A percentile compares a stretch with the other conserved stretches of the same genome.
Evolutionary conservation across 2,888 invertebrate species (phyloP).

Genomic region (Brenthis daphne): DNA sequence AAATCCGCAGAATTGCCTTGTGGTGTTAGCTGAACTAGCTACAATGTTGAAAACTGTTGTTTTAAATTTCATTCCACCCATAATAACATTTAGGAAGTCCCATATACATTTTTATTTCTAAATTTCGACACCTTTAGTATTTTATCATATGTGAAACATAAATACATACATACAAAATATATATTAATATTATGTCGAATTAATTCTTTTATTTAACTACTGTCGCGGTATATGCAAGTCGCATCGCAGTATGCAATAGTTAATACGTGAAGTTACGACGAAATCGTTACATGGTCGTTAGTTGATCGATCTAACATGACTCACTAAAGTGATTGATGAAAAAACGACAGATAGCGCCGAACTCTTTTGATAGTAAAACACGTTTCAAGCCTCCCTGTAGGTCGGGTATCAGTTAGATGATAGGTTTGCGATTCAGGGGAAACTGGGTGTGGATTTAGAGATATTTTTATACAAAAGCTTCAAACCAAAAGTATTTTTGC

Average conservation of each 20-base stretch:
- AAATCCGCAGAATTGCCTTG: no score
- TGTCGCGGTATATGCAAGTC: no score
- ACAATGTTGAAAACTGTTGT: no score
- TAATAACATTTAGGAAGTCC: no score
- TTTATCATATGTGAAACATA: no score
- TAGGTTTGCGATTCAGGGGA: slow-evolving; percentile 47
- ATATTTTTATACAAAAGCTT: slow-evolving; percentile 32
- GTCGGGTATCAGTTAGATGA: slow-evolving; percentile 52
- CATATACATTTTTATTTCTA: no score
- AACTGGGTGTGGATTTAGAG: slow-evolving; percentile 47
- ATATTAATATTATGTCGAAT: no score
- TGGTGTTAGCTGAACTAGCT: no score
- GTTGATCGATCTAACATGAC: slow-evolving; percentile 41
- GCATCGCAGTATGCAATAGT: slow-evolving; percentile 9
- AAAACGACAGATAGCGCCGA: slow-evolving; percentile 40
- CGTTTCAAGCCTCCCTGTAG: slow-evolving; percentile 66
- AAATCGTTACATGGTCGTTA: slow-evolving; percentile 49
- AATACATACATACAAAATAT: no score
- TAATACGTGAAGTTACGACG: slow-evolving; percentile 40
- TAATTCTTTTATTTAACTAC: no score
- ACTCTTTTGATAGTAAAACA: slow-evolving; percentile 63
- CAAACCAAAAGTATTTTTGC: neutral
- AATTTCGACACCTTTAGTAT: no score
- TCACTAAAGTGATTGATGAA: slow-evolving; percentile 44
- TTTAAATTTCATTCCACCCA: no score